Percentiles rank a stretch among this genome's conserved stretches.
Evolutionary conservation across 2,888 invertebrate genomes (phyloP).

Genomic region (Polymixis lichenea): DNA sequence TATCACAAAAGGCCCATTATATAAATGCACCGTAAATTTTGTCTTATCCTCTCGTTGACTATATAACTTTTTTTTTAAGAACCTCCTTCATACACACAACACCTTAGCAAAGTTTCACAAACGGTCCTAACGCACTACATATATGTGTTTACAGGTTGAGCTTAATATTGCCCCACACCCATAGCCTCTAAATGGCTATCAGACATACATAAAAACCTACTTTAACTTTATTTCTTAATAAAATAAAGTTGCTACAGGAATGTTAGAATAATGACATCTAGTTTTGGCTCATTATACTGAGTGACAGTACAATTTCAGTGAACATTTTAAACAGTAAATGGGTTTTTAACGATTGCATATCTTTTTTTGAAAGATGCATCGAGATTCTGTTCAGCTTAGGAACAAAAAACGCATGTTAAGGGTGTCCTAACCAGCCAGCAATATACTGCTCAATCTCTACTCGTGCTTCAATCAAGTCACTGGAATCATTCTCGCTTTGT

Average conservation of each 20-base stretch:
- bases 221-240: slow-evolving; percentile 12
- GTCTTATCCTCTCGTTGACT: slow-evolving; percentile 42
- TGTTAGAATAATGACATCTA: slow-evolving; percentile 6
- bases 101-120: no score
- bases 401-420: slow-evolving; percentile 59
- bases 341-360: slow-evolving; percentile 26
- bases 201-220: neutral
- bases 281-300: slow-evolving; percentile 24
- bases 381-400: slow-evolving; percentile 46
- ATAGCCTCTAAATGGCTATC: neutral
- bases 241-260: neutral
- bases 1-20: slow-evolving; percentile 24
- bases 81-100: no score
- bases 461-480: slow-evolving; percentile 93
- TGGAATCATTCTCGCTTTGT: slow-evolving; percentile 91
- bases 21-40: slow-evolving; percentile 31
- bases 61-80: neutral
- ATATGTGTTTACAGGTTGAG: neutral
- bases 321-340: slow-evolving; percentile 37
- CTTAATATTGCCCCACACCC: neutral
- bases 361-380: slow-evolving; percentile 39
- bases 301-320: slow-evolving; percentile 30
- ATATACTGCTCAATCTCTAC: slow-evolving; percentile 91
- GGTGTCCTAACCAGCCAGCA: slow-evolving; percentile 86
- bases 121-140: no score